Base-by-base conservation (phyloP, 2,113 vertebrate species). In the Saccopteryx leptura region DNA sequence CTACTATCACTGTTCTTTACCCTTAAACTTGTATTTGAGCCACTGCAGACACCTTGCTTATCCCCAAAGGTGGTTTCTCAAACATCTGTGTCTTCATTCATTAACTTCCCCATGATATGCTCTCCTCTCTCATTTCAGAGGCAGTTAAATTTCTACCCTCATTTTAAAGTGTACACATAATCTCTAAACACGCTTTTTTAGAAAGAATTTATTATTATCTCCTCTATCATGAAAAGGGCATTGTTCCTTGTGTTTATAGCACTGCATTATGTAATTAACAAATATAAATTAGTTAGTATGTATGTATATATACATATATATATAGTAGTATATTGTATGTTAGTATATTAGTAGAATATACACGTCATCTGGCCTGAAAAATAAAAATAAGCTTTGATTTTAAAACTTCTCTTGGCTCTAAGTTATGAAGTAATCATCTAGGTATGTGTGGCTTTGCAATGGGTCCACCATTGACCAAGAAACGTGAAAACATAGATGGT, bases 1-100 rank as follows among this genome's bases (percentile, higher is more conserved):
- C 50, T 84, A 3, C 1, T 60, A 1, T 52, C 48, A 66, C 1
- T 60, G 2, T 9, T 48, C 7, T 5, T 18, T 13, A 3, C 0
- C 19, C 14, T 14, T 80, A 24, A 28, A 85, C 5, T 60, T 46
- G 7, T 24, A 12, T 82, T 68, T 2, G 9, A 50, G 24, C 2
- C 10, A 76, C 13, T 61, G 14, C 4, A 18, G n/a, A 31, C 12
- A 31, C 23, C 10, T 26, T 68, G 14, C 9, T 83, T 21, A 69
- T 90, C 7, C 31, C 26, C 31, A 33, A 46, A 82, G n/a, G 8
- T 56, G 31, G 7, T 39, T 15, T 31, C 13, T n/a, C 23, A 4
- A 33, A 46, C 31, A 7, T 72, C 75, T 56, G 10, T 76, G 17
- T 31, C 2, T 71, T 31, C 24, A n/a, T 68, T 93, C 61, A 58